These are phyloP conservation scores for Varanus komodoensis DNA, from an alignment of 2,113 vertebrate genomes.

Conservation along the genomic window DNA sequence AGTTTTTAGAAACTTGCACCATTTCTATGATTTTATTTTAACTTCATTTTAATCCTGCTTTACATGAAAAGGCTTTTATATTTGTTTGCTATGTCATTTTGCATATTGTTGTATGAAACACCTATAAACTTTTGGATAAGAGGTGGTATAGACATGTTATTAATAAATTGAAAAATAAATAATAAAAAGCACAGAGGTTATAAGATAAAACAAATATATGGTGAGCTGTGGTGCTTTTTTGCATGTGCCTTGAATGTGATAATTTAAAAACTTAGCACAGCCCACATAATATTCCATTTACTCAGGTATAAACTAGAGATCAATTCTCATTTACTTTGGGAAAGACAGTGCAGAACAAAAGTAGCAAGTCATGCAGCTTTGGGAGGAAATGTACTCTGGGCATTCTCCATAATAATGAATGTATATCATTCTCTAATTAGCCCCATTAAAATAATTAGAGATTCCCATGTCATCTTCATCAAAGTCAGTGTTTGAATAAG, in stretches of 20 bases:
- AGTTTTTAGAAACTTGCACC: no score
- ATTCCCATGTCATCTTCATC: constrained; percentile 27
- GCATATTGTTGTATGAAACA: no score
- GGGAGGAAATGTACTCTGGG: background rate
- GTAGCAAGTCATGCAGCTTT: constrained; percentile 14
- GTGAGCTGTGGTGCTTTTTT: background rate
- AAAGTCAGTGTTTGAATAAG: constrained; percentile 18
- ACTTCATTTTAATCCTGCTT: no score
- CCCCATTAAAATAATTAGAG: constrained; percentile 54
- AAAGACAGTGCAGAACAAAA: background rate
- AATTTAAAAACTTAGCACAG: background rate
- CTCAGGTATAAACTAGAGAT: background rate
- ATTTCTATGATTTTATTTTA: no score
- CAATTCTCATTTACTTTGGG: constrained; percentile 7
- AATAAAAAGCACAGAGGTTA: background rate
- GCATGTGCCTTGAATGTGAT: background rate
- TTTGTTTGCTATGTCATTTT: no score
- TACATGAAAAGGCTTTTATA: no score
- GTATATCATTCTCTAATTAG: constrained; percentile 40
- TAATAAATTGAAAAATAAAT: background rate
- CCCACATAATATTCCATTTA: background rate
- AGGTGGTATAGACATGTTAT: no score
- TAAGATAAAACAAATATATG: background rate
- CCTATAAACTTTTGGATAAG: no score
- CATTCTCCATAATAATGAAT: constrained; percentile 35